A percentile compares a stretch with the other conserved stretches of the same genome.
phyloP scores from a whole-genome alignment of 1,140 invertebrate species.

The Pollicipes pollicipes region DNA sequence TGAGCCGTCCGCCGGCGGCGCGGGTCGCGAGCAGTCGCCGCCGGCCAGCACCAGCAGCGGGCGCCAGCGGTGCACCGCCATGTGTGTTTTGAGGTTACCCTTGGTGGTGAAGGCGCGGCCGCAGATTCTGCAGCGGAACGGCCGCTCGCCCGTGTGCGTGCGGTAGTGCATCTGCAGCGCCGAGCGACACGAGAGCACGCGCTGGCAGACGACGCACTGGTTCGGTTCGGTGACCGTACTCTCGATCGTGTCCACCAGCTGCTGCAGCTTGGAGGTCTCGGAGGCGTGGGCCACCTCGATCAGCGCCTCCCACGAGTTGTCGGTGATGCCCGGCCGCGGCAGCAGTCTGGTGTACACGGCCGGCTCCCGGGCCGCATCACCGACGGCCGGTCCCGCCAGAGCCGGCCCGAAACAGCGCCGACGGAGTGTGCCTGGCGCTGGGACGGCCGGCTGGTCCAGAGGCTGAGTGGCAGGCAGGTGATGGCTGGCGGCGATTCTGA shows the following conservation, averaged over 20 bases:
- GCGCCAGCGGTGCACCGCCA: constrained; percentile 94
- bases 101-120: constrained; percentile 94
- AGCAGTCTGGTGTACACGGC: constrained; percentile 52
- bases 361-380: no score
- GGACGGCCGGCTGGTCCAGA: constrained; percentile 21
- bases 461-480: no score
- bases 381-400: no score
- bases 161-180: constrained; percentile 98
- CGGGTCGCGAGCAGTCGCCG: no score
- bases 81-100: constrained; percentile 97
- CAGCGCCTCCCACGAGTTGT: constrained; percentile 90
- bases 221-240: constrained; percentile 91
- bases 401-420: no score
- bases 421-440: constrained; percentile 51
- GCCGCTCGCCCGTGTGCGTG: constrained; percentile 85
- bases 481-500: no score
- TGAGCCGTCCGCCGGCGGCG: no score
- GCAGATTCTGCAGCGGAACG: constrained; percentile 92
- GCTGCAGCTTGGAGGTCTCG: constrained; percentile 84
- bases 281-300: constrained; percentile 91
- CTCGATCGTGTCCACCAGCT: constrained; percentile 89
- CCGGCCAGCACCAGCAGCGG: no score
- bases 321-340: constrained; percentile 73
- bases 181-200: constrained; percentile 92
- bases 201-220: constrained; percentile 91